Evolutionary conservation across 2,888 invertebrate genomes (phyloP).

Genomic region (Lissonota sp.): DNA sequence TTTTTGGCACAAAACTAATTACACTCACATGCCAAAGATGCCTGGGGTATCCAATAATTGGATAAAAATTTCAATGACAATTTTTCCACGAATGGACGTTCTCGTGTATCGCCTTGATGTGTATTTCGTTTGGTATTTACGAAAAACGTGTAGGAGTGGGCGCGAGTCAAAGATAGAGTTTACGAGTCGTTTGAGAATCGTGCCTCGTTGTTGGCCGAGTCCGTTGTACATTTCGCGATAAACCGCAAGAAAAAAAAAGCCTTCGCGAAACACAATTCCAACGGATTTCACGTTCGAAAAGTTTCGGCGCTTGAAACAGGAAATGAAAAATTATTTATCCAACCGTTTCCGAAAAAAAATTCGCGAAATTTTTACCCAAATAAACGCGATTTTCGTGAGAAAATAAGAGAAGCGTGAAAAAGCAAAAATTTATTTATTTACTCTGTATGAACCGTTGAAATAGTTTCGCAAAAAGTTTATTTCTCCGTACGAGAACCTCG

Average conservation of each 20-base stretch:
- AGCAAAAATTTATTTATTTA: no score
- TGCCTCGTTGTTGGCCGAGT: neutral
- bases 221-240: conserved; percentile 26
- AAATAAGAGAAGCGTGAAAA: no score
- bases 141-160: conserved; percentile 32
- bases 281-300: neutral
- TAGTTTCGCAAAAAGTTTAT: no score
- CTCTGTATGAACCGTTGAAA: no score
- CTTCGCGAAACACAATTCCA: neutral
- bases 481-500: no score
- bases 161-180: conserved; percentile 66
- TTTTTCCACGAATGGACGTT: conserved; percentile 5
- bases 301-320: neutral
- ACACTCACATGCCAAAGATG: no score
- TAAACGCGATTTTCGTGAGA: no score
- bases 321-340: neutral
- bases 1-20: no score
- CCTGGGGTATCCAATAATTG: no score
- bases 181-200: conserved; percentile 19
- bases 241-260: conserved; percentile 27
- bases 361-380: neutral
- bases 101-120: neutral
- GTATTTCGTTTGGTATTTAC: conserved; percentile 13
- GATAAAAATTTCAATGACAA: conserved; percentile 6
- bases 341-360: neutral